These are phyloP conservation scores for Eutrigla gurnardus DNA, from an alignment of 2,797 vertebrate species.

Conservation along the genomic window DNA sequence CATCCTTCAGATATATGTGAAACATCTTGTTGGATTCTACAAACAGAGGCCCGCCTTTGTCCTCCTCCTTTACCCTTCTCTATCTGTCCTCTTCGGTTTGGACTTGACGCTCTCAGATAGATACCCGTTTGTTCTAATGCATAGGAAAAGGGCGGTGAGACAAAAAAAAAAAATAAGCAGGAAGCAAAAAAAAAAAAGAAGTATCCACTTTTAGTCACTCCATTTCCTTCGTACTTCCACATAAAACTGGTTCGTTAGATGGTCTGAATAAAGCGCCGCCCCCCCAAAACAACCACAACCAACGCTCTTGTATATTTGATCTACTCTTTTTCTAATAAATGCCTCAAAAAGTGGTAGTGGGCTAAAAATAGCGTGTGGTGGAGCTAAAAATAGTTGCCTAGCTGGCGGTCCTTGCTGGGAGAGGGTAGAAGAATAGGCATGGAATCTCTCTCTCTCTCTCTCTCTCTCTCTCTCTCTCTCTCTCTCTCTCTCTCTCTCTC, in stretches of 20 bases:
- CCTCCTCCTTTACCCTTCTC: slow-evolving; percentile 48
- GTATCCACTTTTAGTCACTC: slow-evolving; percentile 15
- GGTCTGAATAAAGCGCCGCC: slow-evolving; percentile 78
- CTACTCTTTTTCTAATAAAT: slow-evolving; percentile 90
- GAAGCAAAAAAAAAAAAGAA: slow-evolving; percentile 66
- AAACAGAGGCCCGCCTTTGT: slow-evolving; percentile 84
- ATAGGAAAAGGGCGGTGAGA: slow-evolving; percentile 84
- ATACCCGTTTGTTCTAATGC: slow-evolving; percentile 84
- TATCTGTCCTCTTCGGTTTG: not conserved
- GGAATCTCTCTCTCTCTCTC: slow-evolving; percentile 85
- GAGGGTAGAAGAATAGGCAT: slow-evolving; percentile 96
- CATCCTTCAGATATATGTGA: slow-evolving; percentile 69
- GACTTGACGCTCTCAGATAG: slow-evolving; percentile 78
- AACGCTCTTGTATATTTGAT: slow-evolving; percentile 62
- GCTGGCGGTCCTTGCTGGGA: slow-evolving; percentile 90
- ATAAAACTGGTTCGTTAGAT: slow-evolving; percentile 87
- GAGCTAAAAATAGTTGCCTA: slow-evolving; percentile 94
- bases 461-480: slow-evolving; percentile 85
- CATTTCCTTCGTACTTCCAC: slow-evolving; percentile 64
- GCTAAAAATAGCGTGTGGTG: slow-evolving; percentile 96
- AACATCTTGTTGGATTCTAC: slow-evolving; percentile 80
- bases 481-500: slow-evolving; percentile 17
- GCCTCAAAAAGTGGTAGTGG: slow-evolving; percentile 91
- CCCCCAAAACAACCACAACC: slow-evolving; percentile 64
- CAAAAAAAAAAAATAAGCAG: slow-evolving; percentile 73